Evolutionary conservation across 30 jellyfish, hydroid and myxozoan species (phyloP), one percentile per base, ranked within the genome.

Genomic region (Turritopsis dohrnii): DNA sequence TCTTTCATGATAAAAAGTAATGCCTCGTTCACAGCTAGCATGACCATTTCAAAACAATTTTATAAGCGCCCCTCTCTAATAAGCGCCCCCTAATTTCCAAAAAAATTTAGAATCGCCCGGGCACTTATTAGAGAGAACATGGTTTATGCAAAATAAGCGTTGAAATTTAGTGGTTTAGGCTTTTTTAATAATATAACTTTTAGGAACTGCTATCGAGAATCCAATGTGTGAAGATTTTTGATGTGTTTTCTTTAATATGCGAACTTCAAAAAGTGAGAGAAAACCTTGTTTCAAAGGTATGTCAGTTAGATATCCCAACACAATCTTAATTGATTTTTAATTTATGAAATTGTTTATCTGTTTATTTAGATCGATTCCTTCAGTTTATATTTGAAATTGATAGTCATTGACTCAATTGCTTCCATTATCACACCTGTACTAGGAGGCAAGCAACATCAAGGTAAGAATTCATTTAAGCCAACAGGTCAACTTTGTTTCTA

Each of bases 371-470:
- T 31, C n/a, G 91, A 73, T 28, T 29, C 53, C 18, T 89, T 89
- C 66, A 53, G 28, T 85, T 72, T 84, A 31, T 69, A 71, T 29
- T 27, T 86, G 88, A 86, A 80, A 72, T 79, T 91, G 79, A 28
- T 91, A 52, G 71, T 91, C 66, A 80, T 91, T 20, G 96, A 91
- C 74, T 74, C 93, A 20, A 83, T 91, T 21, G 85, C 90, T 18
- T 54, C 94, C 9, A 18, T 91, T 20, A 79, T 91, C 22, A 83
- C 95, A 0, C 96, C 97, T 25, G 86, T 79, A 21, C 94, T 91
- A 8, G 97, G 97, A 21, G 97, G 97, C n/a, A 84, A 85, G n/a
- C 97, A 91, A 69, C 31, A 87, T 0, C 94, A 89, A 27, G 96
- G 96, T 1, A 26, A 74, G 30, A 23, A 69, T 1, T 69, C 73